These are phyloP conservation scores for Apis mellifera DNA, from an alignment of 1,140 invertebrate species.

Conservation along the genomic window DNA sequence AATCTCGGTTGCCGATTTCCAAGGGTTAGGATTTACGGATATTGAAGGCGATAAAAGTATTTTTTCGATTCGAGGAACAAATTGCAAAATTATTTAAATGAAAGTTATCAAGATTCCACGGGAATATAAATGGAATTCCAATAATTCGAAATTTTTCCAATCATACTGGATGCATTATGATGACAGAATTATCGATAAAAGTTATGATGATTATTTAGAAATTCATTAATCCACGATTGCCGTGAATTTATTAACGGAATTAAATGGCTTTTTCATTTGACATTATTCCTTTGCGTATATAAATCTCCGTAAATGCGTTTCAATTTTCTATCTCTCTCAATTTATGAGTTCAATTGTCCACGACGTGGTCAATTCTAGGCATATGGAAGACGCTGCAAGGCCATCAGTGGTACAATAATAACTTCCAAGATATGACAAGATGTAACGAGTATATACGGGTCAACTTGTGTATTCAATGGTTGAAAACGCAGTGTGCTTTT, in stretches of 20 bases:
- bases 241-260: not conserved
- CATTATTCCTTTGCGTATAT: not conserved
- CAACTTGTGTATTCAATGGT: not conserved
- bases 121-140: not conserved
- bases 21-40: not conserved
- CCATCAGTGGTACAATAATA: slow-evolving; percentile 3
- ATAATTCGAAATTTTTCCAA: no score
- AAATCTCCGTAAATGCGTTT: not conserved
- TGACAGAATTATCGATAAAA: no score
- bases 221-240: not conserved
- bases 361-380: not conserved
- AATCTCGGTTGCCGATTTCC: not conserved
- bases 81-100: not conserved
- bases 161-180: no score
- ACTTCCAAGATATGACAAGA: slow-evolving; percentile 38
- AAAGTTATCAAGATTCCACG: not conserved
- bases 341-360: not conserved
- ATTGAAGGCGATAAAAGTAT: not conserved
- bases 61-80: not conserved
- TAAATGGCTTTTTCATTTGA: not conserved
- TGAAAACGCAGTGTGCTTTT: slow-evolving; percentile 5
- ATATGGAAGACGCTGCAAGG: not conserved
- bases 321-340: not conserved
- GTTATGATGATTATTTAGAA: no score
- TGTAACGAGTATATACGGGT: not conserved